Conservation (phyloP, 2,113 vertebrate genomes). For the Carlito syrichta region DNA sequence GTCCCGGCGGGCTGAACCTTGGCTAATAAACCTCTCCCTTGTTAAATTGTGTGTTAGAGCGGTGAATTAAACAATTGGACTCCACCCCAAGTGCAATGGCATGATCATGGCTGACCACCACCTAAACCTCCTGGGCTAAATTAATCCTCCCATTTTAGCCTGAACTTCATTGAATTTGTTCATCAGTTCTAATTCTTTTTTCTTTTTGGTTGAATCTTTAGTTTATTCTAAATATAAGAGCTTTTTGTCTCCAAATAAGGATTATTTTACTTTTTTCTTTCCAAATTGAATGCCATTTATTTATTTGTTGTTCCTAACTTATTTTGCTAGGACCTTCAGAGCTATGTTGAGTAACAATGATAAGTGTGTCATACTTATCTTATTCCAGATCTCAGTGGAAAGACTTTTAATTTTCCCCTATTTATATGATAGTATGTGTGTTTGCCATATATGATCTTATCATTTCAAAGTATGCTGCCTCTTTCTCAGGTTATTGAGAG, state of each 20-base stretch:
- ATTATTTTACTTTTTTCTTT: not conserved
- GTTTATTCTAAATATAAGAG: not conserved
- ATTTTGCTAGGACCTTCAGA: not conserved
- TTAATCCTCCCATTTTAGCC: too few relatives aligned
- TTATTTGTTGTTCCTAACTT: too few relatives aligned
- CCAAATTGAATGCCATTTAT: too few relatives aligned
- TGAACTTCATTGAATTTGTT: not conserved
- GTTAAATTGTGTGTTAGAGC: too few relatives aligned
- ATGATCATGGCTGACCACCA: too few relatives aligned
- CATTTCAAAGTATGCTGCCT: too few relatives aligned
- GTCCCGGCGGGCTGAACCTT: too few relatives aligned
- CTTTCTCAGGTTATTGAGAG: too few relatives aligned
- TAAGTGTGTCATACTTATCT: not conserved
- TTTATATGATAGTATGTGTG: not conserved
- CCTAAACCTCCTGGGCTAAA: too few relatives aligned
- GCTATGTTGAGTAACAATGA: not conserved
- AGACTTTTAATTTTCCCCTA: not conserved
- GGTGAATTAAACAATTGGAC: too few relatives aligned
- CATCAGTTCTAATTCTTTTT: not conserved
- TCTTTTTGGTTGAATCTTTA: not conserved
- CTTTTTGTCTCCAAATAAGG: not conserved
- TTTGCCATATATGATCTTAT: not conserved
- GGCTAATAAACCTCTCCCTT: too few relatives aligned
- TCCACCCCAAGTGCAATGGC: too few relatives aligned
- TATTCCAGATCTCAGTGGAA: not conserved